Base-by-base conservation (phyloP, 2,888 invertebrate species). In the Uropetala carovei region DNA sequence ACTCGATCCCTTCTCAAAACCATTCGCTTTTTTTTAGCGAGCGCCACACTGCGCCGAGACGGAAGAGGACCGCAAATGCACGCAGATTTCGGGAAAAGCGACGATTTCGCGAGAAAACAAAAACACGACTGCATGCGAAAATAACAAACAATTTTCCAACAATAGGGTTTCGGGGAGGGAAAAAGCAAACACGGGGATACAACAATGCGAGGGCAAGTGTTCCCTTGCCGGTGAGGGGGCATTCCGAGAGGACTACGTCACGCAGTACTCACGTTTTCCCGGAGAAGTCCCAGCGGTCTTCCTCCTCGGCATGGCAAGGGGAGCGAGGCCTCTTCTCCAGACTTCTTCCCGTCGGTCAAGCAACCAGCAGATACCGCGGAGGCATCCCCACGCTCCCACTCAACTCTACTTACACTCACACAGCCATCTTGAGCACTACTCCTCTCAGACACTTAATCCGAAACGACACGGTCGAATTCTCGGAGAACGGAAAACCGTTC, bases 251-350 rank as follows among this genome's bases (percentile, higher is more conserved):
- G 43, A 16, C 89, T 64, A 83, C 83, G 83, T 83, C 83, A 83
- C 83, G 18, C 82, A 9, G 83, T 83, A 89, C 89, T 89, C 89
- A 89, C 89, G 89, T 89, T 89, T 89, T 64, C 89, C 89, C 64
- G 89, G 89, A 64, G 89, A 89, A 89, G 64, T 64, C 89, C 89
- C 89, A 68, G 89, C 89, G 89, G 89, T 89, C 89, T 89, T 89
- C 89, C 89, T 89, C 89, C 89, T 89, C 89, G 89, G 89, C 89
- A 89, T 89, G 89, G 89, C 89, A 89, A 64, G 89, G 89, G 64
- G 43, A 68, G 89, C 89, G 64, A 43, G 43, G 18, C 43, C 68
- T 68, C 68, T 83, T 83, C 83, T 83, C 83, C 83, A 59, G 27
- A 86, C 58, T 59, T 86, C 59, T 59, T 86, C 27, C 89, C 64